Conservation (phyloP, 2,113 vertebrate genomes). For the Probosciger aterrimus region DNA sequence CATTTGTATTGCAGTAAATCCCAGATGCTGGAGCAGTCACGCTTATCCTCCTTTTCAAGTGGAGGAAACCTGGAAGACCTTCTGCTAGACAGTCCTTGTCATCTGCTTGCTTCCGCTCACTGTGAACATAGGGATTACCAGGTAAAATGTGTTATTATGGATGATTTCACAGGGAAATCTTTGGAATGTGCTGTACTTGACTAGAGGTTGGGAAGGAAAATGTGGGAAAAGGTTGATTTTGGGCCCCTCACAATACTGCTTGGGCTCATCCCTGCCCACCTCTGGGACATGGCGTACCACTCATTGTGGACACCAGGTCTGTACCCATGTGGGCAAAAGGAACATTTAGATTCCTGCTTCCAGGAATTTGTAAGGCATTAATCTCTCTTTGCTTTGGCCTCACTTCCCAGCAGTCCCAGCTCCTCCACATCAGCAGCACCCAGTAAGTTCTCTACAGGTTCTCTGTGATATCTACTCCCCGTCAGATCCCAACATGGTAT, state of each 20-base stretch:
- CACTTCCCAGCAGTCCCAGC: not conserved
- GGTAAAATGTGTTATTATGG: not conserved
- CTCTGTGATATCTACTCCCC: not conserved
- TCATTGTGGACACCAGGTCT: accelerated
- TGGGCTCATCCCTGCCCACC: not conserved
- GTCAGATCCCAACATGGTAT: not conserved
- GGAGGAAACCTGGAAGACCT: not conserved
- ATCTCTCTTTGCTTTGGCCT: not conserved
- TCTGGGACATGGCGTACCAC: accelerated
- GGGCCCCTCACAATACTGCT: not conserved
- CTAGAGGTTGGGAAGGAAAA: not conserved
- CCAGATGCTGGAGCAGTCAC: not conserved
- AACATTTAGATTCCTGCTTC: not conserved
- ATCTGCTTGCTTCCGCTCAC: not conserved
- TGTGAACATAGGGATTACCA: not conserved
- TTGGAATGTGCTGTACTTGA: not conserved
- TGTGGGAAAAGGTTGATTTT: not conserved
- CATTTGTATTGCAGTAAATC: not conserved
- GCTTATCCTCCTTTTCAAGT: not conserved
- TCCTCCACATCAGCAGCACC: not conserved
- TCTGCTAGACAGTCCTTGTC: not conserved
- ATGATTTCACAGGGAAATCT: not conserved
- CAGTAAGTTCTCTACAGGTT: not conserved
- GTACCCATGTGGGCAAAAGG: not conserved
- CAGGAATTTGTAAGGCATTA: not conserved